Percentiles rank a stretch among this genome's conserved stretches.
phyloP scores from a whole-genome alignment of 1,140 invertebrate species.

The Marisa cornuarietis region DNA sequence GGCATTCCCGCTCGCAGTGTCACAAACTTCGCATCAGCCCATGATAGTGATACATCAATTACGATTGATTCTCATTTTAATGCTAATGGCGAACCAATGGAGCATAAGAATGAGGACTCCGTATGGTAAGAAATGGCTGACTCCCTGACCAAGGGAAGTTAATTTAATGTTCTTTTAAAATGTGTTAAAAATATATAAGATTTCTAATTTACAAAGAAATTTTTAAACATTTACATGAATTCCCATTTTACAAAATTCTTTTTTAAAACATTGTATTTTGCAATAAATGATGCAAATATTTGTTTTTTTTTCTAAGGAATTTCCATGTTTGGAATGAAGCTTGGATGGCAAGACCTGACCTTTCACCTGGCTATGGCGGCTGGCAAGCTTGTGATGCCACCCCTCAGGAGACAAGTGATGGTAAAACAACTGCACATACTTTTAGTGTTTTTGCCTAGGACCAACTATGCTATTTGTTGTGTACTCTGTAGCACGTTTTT shows the following conservation, averaged over 20 bases:
- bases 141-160: background rate
- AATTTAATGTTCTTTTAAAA: background rate
- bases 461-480: too few species aligned
- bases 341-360: conserved; percentile 89
- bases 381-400: conserved; percentile 77
- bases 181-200: background rate
- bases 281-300: background rate
- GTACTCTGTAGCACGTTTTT: too few species aligned
- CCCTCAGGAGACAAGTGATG: conserved; percentile 81
- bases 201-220: background rate
- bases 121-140: conserved; percentile 38
- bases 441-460: too few species aligned
- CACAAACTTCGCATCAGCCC: conserved; percentile 89
- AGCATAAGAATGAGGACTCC: conserved; percentile 32
- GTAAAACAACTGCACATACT: conserved; percentile 21
- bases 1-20: conserved; percentile 87
- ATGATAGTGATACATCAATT: conserved; percentile 89
- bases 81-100: conserved; percentile 68
- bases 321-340: conserved; percentile 96
- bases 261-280: background rate
- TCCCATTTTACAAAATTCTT: background rate
- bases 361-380: conserved; percentile 79
- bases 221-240: background rate
- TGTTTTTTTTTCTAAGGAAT: conserved; percentile 70
- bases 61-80: conserved; percentile 91